phyloP scores from a whole-genome alignment of 2,797 vertebrate genomes.

The Astyanax mexicanus region DNA sequence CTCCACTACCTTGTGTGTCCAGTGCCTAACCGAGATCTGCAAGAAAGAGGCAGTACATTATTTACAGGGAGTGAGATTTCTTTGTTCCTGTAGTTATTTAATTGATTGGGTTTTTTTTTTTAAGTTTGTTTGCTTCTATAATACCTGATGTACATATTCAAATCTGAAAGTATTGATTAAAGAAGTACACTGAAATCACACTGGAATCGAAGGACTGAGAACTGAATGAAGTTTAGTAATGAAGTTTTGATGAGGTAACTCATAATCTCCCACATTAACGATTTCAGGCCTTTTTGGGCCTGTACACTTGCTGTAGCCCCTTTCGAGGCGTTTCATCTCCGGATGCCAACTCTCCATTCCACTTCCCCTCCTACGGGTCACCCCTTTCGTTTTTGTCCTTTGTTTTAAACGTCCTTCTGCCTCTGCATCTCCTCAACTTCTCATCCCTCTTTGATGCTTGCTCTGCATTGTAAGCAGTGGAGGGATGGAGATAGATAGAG shows the following conservation, averaged over 20 bases:
- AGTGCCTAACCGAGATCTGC: conserved; percentile 52
- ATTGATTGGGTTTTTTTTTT: conserved; percentile 36
- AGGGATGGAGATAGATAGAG: conserved; percentile 29
- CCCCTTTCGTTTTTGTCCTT: conserved; percentile 24
- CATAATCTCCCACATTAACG: conserved; percentile 24
- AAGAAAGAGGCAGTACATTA: conserved; percentile 52
- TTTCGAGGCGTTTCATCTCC: conserved; percentile 55
- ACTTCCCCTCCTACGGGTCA: conserved; percentile 36
- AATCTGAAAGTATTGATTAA: conserved; percentile 61
- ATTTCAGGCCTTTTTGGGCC: conserved; percentile 34
- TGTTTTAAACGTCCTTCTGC: conserved; percentile 71
- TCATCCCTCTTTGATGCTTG: conserved; percentile 41
- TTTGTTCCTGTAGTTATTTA: conserved; percentile 58
- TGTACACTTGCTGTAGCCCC: conserved; percentile 26
- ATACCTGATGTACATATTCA: conserved; percentile 70
- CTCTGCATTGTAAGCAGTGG: conserved; percentile 26
- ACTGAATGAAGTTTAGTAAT: conserved; percentile 36
- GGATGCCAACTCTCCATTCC: conserved; percentile 36
- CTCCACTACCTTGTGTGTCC: conserved; percentile 59
- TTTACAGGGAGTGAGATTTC: conserved; percentile 47
- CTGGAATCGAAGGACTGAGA: conserved; percentile 45
- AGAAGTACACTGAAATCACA: conserved; percentile 53
- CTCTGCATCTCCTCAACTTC: conserved; percentile 44
- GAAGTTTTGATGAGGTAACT: conserved; percentile 50
- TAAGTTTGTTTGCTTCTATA: conserved; percentile 35